Base-by-base conservation (phyloP, 1,140 invertebrate genomes). In the Eufriesea mexicana region DNA sequence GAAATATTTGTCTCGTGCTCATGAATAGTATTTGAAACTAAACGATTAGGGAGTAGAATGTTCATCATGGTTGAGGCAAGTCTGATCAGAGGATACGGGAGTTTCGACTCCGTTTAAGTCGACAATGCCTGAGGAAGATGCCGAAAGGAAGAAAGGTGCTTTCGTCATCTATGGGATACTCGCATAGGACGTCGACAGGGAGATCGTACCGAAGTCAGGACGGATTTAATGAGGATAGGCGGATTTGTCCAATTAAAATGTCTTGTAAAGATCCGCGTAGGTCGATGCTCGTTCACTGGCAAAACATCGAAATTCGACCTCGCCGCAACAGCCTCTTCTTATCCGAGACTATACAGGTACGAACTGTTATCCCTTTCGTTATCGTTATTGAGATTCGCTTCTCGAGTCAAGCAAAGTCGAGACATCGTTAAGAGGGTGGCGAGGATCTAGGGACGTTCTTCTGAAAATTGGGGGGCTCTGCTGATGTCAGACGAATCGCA, bases 171-270 rank as follows among this genome's bases (percentile, higher is more conserved):
- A 75, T 57, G 81, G 82, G 47, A 75, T 80, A 67, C 75, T 62
- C 84, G 64, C 61, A 61, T 57, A 83, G 79, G 62, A 78, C 49
- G 54, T 75, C 54, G 75, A 79, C 54, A 51, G 77, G 64, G 70
- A 64, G 81, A 78, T 88, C 81, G 55, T 47, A 79, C 55, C 47
- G 80, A 82, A 83, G 70, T 80, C 86, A 79, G 90, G 88, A 89
- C 92, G 92, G 93, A 94, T 94, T 94, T 94, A 94, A 94, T 94
- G 94, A 94, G 93, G 93, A 94, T 94, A 94, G 94, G 94, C 92
- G 94, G 94, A 94, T 94, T 94, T 94, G 94, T 94, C 94, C 94
- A 94, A 94, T 94, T 94, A 94, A 94, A 94, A 94, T 93, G 93
- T 94, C 93, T 94, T 94, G 94, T 93, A 94, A 93, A 92, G 92